These are phyloP conservation scores for Coturnix japonica DNA, from an alignment of 2,113 vertebrate genomes.

Conservation along the genomic window DNA sequence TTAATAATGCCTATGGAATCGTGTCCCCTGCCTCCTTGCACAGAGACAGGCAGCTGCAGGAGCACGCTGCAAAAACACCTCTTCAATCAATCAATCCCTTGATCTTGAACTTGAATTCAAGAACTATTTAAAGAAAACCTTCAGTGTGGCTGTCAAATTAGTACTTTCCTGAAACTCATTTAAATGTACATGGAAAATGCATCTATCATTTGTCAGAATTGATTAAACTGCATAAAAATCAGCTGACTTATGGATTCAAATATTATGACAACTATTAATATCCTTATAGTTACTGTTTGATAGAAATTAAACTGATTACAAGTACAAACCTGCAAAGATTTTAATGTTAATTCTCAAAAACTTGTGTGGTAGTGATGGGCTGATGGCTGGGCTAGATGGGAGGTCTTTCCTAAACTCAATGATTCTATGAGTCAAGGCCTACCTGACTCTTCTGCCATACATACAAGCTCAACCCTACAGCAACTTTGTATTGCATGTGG, in stretches of 20 bases:
- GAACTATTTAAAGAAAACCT: background rate
- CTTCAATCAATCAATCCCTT: background rate
- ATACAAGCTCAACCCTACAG: background rate
- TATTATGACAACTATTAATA: background rate
- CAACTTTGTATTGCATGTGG: fast-evolving
- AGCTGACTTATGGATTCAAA: background rate
- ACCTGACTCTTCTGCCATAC: fast-evolving
- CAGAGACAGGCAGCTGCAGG: background rate
- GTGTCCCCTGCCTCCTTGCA: background rate
- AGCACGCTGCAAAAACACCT: background rate
- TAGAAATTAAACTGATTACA: background rate
- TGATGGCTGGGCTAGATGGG: no score
- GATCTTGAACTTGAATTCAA: background rate
- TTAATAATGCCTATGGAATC: background rate
- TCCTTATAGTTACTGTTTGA: background rate
- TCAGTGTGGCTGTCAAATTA: background rate
- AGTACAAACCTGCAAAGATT: background rate
- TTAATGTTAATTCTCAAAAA: background rate
- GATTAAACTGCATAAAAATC: background rate
- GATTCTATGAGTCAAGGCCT: background rate
- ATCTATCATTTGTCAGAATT: background rate
- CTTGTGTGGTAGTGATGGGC: no score
- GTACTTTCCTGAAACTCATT: background rate
- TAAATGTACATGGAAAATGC: background rate
- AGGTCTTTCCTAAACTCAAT: no score